Evolutionary conservation across 2,888 invertebrate species (phyloP).

Genomic region (Caenorhabditis sp.): DNA sequence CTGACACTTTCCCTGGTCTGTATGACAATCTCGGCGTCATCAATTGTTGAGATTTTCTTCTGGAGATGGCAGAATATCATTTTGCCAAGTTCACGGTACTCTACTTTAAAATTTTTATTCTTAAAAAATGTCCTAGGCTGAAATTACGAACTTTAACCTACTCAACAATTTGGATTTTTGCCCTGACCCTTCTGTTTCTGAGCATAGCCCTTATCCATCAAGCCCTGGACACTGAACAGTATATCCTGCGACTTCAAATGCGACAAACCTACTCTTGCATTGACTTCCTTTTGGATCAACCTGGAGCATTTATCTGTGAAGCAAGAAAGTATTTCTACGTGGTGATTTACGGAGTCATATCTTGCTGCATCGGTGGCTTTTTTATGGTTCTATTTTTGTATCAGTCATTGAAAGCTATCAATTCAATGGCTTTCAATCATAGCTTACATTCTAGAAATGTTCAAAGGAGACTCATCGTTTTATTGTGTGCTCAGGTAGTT

Average conservation of each 20-base stretch:
- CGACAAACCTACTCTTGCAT: conserved; percentile 28
- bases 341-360: conserved; percentile 32
- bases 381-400: conserved; percentile 30
- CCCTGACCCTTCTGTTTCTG: not conserved
- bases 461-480: conserved; percentile 27
- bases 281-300: conserved; percentile 31
- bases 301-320: conserved; percentile 39
- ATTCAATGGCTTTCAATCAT: conserved; percentile 32
- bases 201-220: conserved; percentile 33
- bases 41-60: conserved; percentile 47
- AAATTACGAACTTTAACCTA: conserved; percentile 25
- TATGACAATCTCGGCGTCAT: conserved; percentile 40
- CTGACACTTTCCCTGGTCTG: conserved; percentile 40
- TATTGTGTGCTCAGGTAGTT: conserved; percentile 40
- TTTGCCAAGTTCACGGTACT: conserved; percentile 35
- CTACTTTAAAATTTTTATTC: no score
- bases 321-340: conserved; percentile 30
- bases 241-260: not conserved
- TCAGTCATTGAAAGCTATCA: conserved; percentile 38
- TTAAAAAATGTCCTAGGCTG: no score
- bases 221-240: conserved; percentile 29
- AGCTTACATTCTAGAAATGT: conserved; percentile 31
- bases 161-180: conserved; percentile 32
- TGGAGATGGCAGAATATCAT: conserved; percentile 55
- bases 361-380: conserved; percentile 31